These are phyloP conservation scores for Stenopsyche tienmushanensis DNA, from an alignment of 1,140 invertebrate species.

Conservation along the genomic window DNA sequence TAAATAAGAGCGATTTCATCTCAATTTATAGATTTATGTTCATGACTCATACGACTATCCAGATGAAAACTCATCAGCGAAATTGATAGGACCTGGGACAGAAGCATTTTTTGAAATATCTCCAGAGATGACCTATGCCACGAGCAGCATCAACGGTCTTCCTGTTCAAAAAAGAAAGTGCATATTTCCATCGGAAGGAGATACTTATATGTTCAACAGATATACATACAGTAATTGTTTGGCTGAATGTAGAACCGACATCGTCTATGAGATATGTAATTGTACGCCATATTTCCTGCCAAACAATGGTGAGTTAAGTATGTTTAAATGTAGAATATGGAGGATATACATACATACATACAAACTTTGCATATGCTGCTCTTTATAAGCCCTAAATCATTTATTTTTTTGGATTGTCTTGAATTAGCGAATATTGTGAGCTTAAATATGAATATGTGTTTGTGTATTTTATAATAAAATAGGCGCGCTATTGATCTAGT, in stretches of 20 bases:
- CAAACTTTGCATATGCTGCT: too few relatives aligned
- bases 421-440: too few relatives aligned
- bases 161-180: slow-evolving; percentile 55
- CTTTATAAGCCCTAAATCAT: too few relatives aligned
- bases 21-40: slow-evolving; percentile 54
- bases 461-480: too few relatives aligned
- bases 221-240: slow-evolving; percentile 68
- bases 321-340: not conserved
- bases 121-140: slow-evolving; percentile 61
- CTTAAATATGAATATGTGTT: too few relatives aligned
- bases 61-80: slow-evolving; percentile 57
- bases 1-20: not conserved
- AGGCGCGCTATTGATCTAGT: too few relatives aligned
- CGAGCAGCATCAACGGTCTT: slow-evolving; percentile 53
- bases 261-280: slow-evolving; percentile 53
- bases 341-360: too few relatives aligned
- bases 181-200: slow-evolving; percentile 57
- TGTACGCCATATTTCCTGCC: slow-evolving; percentile 62
- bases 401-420: too few relatives aligned
- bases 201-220: slow-evolving; percentile 46
- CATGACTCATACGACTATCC: slow-evolving; percentile 64
- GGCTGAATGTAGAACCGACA: slow-evolving; percentile 55
- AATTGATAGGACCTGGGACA: slow-evolving; percentile 55
- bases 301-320: slow-evolving; percentile 29
- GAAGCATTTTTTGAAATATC: slow-evolving; percentile 61